Percentiles rank a stretch among this genome's conserved stretches.
phyloP scores from a whole-genome alignment of 2,888 invertebrate species.

The Morpho helenor region DNA sequence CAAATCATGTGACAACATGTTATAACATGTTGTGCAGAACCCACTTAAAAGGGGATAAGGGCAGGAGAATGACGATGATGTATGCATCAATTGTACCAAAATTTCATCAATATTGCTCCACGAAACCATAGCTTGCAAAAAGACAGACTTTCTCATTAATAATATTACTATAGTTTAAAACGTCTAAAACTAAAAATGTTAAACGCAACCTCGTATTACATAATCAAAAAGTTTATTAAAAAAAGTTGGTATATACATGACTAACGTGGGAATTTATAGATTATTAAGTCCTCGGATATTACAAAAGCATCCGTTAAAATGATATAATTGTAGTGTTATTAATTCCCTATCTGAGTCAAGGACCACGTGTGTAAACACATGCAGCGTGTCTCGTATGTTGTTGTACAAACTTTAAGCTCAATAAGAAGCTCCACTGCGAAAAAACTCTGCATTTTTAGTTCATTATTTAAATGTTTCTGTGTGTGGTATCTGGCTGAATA shows the following conservation, averaged over 20 bases:
- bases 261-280: not conserved
- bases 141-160: not conserved
- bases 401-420: not conserved
- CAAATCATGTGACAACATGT: too few species aligned
- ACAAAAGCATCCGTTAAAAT: conserved; percentile 12
- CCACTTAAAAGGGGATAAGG: too few species aligned
- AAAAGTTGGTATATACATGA: not conserved
- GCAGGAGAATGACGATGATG: too few species aligned
- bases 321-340: conserved; percentile 10
- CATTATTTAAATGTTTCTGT: too few species aligned
- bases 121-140: not conserved
- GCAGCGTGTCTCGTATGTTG: not conserved
- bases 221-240: not conserved
- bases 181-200: too few species aligned
- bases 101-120: too few species aligned
- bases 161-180: not conserved
- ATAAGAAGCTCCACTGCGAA: not conserved
- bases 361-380: not conserved
- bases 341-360: conserved; percentile 6
- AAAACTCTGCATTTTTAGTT: not conserved
- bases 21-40: too few species aligned
- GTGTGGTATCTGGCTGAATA: too few species aligned
- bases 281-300: conserved; percentile 11
- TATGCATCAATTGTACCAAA: too few species aligned
- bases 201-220: too few species aligned